phyloP scores from a whole-genome alignment of 2,113 vertebrate species.

The Zingel zingel region DNA sequence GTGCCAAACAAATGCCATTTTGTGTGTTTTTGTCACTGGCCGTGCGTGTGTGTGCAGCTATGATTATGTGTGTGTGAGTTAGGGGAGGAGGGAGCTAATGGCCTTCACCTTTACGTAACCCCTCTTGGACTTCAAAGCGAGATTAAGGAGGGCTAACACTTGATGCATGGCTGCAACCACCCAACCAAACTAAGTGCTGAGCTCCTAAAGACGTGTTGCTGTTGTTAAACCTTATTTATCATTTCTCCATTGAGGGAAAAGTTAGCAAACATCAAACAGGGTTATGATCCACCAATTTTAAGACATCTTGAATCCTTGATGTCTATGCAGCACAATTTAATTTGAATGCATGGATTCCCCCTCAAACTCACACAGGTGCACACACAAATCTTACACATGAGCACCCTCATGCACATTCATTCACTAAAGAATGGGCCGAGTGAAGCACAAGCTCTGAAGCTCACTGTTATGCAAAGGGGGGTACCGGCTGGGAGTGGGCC shows the following conservation, averaged over 20 bases:
- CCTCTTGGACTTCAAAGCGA: conserved; percentile 77
- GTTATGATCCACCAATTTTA: background rate
- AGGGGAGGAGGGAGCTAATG: conserved; percentile 49
- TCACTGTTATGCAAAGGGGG: conserved; percentile 66
- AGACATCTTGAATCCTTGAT: background rate
- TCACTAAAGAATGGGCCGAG: conserved; percentile 52
- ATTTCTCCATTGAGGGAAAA: conserved; percentile 34
- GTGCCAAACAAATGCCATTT: conserved; percentile 25
- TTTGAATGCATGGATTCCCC: conserved; percentile 31
- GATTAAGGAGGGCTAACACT: conserved; percentile 73
- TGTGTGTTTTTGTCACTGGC: conserved; percentile 1
- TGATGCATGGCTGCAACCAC: conserved; percentile 47
- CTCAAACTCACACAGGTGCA: conserved; percentile 12
- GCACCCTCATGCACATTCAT: conserved; percentile 55
- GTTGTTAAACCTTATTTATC: conserved; percentile 43
- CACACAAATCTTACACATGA: conserved; percentile 53
- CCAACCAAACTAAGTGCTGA: conserved; percentile 31
- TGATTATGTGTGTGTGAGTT: conserved; percentile 32
- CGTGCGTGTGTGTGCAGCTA: conserved; percentile 3
- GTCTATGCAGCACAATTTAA: background rate
- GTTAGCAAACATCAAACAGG: conserved; percentile 1
- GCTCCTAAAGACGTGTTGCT: conserved; percentile 23
- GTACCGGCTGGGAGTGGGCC: conserved; percentile 43
- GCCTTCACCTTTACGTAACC: conserved; percentile 73
- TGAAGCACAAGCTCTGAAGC: conserved; percentile 42